Base-by-base conservation (phyloP, 2,888 invertebrate genomes). In the Eilema caniola region DNA sequence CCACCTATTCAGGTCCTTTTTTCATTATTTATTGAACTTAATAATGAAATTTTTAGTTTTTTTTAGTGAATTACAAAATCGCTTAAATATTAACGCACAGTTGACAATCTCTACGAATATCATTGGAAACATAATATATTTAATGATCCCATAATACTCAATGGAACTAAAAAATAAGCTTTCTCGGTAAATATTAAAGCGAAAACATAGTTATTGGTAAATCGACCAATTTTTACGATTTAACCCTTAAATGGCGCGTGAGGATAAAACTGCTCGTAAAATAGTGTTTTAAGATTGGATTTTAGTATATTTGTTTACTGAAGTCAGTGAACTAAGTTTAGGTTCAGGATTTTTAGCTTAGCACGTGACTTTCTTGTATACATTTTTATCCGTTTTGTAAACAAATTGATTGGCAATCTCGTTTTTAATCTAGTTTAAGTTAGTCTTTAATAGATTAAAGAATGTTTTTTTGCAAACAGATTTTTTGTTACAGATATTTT, bases 201-300 rank as follows among this genome's bases (percentile, higher is more conserved):
- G 62, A 71, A 77, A 78, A 75, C 72, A 74, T 74, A 75, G 78
- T 77, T 79, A 76, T 76, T 77, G 77, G 78, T 70, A 71, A 77
- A 72, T 70, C 72, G 74, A 74, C 62, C 74, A 68, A 72, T 79
- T 84, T 85, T 86, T 85, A 85, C 79, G 85, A 84, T 75, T 80
- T 72, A 74, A 78, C 78, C 81, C 74, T 80, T 75, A 80, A 85
- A 86, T 85, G 84, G 79, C 25, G 74, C 76, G 82, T 79, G 75
- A 81, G 79, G 78, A 79, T 79, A 83, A 80, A 81, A 76, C 74
- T 72, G 78, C 60, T 82, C 85, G 80, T 86, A 85, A 85, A 85
- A 73, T 77, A 74, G 78, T 80, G 78, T 80, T 78, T 77, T 78
- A 73, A 78, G 71, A 77, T 83, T 72, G 47, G 28, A 20, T 78